Conservation (phyloP, 2,797 vertebrate species). For the Buphagus erythrorhynchus region DNA sequence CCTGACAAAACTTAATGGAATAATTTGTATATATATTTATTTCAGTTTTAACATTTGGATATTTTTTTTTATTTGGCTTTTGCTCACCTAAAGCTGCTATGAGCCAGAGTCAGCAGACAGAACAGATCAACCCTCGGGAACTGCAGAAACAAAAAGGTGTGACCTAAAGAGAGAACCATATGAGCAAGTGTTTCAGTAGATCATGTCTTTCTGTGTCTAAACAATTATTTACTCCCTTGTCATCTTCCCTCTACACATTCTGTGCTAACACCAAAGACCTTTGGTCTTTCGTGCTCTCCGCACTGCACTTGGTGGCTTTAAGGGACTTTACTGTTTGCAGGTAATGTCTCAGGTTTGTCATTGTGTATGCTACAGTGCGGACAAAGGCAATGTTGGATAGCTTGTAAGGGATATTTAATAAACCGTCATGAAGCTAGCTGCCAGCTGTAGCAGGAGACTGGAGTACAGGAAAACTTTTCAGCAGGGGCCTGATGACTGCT, state of each 20-base stretch:
- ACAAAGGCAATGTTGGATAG: neutral
- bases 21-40: neutral
- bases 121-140: neutral
- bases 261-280: neutral
- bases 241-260: neutral
- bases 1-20: neutral
- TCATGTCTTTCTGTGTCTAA: neutral
- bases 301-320: neutral
- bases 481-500: neutral
- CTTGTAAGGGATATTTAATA: neutral
- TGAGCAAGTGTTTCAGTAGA: neutral
- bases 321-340: neutral
- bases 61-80: neutral
- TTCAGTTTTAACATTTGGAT: neutral
- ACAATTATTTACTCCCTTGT: neutral
- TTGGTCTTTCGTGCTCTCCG: neutral
- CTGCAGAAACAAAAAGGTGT: neutral
- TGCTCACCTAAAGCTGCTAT: neutral
- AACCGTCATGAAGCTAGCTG: neutral
- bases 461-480: neutral
- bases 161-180: neutral
- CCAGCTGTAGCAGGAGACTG: neutral
- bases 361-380: neutral
- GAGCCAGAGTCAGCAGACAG: neutral
- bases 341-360: neutral